Conservation (phyloP, 2,888 invertebrate species). For the Cephus pygmeus region DNA sequence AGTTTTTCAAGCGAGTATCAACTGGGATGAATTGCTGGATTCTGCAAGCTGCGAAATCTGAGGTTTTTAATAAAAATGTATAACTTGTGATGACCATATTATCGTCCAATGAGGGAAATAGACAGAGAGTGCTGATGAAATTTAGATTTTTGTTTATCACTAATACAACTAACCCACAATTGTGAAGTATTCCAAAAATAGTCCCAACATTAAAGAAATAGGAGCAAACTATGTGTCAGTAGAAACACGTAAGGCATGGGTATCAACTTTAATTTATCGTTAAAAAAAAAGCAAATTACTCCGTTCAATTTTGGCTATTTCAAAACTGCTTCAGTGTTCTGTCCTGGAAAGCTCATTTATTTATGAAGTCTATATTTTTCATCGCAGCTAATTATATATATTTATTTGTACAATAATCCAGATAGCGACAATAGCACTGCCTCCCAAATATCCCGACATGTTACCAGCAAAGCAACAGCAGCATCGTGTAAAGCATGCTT, state of each 20-base stretch:
- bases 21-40: slow-evolving; percentile 76
- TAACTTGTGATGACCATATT: background rate
- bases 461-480: no score
- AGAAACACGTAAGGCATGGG: background rate
- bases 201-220: background rate
- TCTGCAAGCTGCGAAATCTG: slow-evolving; percentile 54
- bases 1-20: slow-evolving; percentile 87
- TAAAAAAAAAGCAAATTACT: background rate
- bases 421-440: no score
- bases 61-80: slow-evolving; percentile 21
- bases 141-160: slow-evolving; percentile 12
- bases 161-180: slow-evolving; percentile 33
- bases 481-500: no score
- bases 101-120: background rate
- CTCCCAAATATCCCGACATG: no score
- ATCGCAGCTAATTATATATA: background rate
- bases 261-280: background rate
- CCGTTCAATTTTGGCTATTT: background rate
- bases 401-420: background rate
- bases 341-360: background rate
- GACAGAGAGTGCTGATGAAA: background rate
- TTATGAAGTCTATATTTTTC: background rate
- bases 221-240: background rate
- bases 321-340: background rate
- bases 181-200: slow-evolving; percentile 37